Evolutionary conservation across 2,113 vertebrate species (phyloP), one percentile per base, ranked within the genome.

Genomic region (Ageneiosus marmoratus): DNA sequence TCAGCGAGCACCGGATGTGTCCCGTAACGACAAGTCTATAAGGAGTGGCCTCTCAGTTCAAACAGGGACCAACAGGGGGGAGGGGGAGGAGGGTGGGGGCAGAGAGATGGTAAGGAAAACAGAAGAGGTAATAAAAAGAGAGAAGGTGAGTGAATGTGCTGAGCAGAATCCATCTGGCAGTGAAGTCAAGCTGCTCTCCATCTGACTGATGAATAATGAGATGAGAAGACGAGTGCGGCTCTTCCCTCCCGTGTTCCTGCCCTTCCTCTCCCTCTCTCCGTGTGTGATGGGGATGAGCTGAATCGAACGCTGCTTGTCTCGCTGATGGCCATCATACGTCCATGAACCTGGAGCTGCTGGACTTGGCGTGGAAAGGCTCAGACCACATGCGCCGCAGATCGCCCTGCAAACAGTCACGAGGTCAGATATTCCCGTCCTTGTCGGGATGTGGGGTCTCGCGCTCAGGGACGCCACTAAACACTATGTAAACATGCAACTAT

Each of bases 321-420:
- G 93, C 88, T 89, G 91, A 80, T 86, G 87, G 89, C 81, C 95
- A 98, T 99, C 98, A 99, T 99, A 99, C 98, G 92, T 99, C 98
- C 93, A 99, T 94, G 95, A 99, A 99, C 34, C 98, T 96, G 77
- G 98, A 95, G 93, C 95, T 96, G 95, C 92, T 96, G 94, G 96
- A 87, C 95, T 99, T 99, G 92, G 96, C 77, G 87, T 99, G 97
- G 93, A 99, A 99, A 22, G 98, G 98, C 92, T 99, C 98, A 9
- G 98, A 99, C 98, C 98, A 99, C 98, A 99, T 99, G 92, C 98
- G 96, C 79, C 98, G 95, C 88, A 99, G 94, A 92, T 99, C 98
- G 32, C 98, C 98, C 98, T 99, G 89, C 8, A 55, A 53, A 86
- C 1, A 16, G 8, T 3, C 84, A 90, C 44, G 77, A 10, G 9